phyloP scores from a whole-genome alignment of 1,140 invertebrate species.

The Rhyacophila brunnea region DNA sequence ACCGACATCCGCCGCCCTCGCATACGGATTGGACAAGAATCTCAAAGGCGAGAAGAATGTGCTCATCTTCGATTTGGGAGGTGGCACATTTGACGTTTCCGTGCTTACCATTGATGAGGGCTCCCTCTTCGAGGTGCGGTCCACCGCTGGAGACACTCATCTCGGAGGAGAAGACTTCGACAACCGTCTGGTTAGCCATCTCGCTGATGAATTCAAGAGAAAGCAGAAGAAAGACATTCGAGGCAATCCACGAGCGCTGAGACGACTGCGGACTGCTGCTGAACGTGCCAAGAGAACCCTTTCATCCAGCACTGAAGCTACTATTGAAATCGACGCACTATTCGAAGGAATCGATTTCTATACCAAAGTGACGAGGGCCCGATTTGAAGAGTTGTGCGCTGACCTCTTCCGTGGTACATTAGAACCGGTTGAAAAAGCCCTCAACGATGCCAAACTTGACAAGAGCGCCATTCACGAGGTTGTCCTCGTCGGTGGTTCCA shows the following conservation, averaged over 20 bases:
- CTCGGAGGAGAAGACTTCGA: constrained; percentile 40
- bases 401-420: constrained; percentile 63
- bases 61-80: constrained; percentile 60
- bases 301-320: constrained; percentile 53
- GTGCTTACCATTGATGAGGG: constrained; percentile 71
- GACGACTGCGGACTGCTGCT: constrained; percentile 63
- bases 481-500: constrained; percentile 78
- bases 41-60: constrained; percentile 66
- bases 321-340: constrained; percentile 54
- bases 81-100: constrained; percentile 66
- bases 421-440: constrained; percentile 65
- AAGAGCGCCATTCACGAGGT: constrained; percentile 72
- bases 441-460: constrained; percentile 70
- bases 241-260: constrained; percentile 48
- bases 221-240: constrained; percentile 51
- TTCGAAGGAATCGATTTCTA: constrained; percentile 61
- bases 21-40: constrained; percentile 76
- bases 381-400: constrained; percentile 64
- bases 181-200: constrained; percentile 68
- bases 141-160: constrained; percentile 62
- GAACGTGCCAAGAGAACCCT: constrained; percentile 57
- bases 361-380: constrained; percentile 59
- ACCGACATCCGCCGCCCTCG: constrained; percentile 71
- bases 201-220: constrained; percentile 19
- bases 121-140: constrained; percentile 66